Base-by-base conservation (phyloP, 2,888 invertebrate genomes). In the Epistrophe eligans region DNA sequence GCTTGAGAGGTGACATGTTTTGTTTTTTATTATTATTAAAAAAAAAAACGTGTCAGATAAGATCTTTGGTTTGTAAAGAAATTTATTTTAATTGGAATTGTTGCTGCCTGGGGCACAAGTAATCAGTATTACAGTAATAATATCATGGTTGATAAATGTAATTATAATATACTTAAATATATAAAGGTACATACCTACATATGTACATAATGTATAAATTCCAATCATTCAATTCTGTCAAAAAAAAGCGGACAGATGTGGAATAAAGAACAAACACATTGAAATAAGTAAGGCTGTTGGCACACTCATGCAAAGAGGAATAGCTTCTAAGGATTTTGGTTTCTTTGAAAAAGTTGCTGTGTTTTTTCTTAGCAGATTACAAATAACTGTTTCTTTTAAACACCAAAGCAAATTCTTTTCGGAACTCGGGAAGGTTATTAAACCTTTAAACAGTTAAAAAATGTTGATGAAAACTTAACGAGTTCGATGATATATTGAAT, bases 1-100 rank as follows among this genome's bases (percentile, higher is more conserved):
- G 50, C 19, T 67, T 35, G 8, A 35, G 38, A 67, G 66, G 67
- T 67, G 67, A 28, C 38, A 66, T 83, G 84, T 83, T 89, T 88
- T 84, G 77, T 88, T 66, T 40, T 60, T 24, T 24, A 24, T 24
- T 24, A 11, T 43, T 40, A 43, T 43, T 43, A 40, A 11, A 62
- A 24, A 62, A 10, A 62, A 40, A 11, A 62, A 24, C 24, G 28
- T 62, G 62, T 43, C 40, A 67, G 52, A 52, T 52, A 48, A 32
- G 40, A 71, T 17, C 32, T 70, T 32, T 15, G 13, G 28, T 35
- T 71, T 48, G 48, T 71, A 48, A 52, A 13, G 28, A 38, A 38
- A 48, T 48, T 17, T 38, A 52, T 60, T 48, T 50, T 60, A 38
- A 45, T 35, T 32, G 62, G 15, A 43, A 62, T 2, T 24, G 1